phyloP scores from a whole-genome alignment of 2,888 invertebrate species.

The Rhimphoctona megacephalus region DNA sequence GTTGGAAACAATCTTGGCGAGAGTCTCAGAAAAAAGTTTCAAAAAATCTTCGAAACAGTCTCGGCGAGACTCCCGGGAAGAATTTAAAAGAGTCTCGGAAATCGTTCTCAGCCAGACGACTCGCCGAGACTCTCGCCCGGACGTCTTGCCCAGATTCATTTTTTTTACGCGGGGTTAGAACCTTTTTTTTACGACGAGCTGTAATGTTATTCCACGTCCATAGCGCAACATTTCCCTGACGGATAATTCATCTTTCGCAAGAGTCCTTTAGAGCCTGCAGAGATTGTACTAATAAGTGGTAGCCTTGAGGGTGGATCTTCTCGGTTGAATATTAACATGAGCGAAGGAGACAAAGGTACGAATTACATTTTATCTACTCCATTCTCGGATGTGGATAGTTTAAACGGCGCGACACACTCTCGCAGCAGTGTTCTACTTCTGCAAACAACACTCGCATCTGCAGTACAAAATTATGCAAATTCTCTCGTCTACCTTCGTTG shows the following conservation, averaged over 20 bases:
- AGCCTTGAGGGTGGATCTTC: slow-evolving; percentile 59
- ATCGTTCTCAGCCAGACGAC: too few relatives aligned
- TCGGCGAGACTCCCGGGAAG: too few relatives aligned
- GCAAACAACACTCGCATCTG: slow-evolving; percentile 64
- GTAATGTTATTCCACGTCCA: slow-evolving; percentile 13
- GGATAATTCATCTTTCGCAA: slow-evolving; percentile 40
- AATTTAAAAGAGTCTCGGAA: too few relatives aligned
- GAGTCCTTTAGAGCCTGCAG: slow-evolving; percentile 45
- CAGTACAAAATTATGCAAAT: slow-evolving; percentile 64
- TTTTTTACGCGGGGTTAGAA: too few relatives aligned
- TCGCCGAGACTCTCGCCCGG: too few relatives aligned
- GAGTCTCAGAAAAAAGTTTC: too few relatives aligned
- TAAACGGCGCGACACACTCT: slow-evolving; percentile 28
- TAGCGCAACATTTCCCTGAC: slow-evolving; percentile 21
- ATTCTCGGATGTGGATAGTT: slow-evolving; percentile 12
- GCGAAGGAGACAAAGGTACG: slow-evolving; percentile 19
- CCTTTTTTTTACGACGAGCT: slow-evolving; percentile 19
- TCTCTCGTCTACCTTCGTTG: slow-evolving; percentile 17
- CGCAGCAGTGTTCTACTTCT: slow-evolving; percentile 21
- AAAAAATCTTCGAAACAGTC: too few relatives aligned
- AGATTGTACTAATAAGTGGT: slow-evolving; percentile 60
- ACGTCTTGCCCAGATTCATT: too few relatives aligned
- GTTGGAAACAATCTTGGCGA: too few relatives aligned
- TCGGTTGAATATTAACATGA: slow-evolving; percentile 21
- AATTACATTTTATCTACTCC: slow-evolving; percentile 61